A percentile compares a stretch with the other conserved stretches of the same genome.
These are phyloP conservation scores for Pomacea maculata DNA, from an alignment of 1,140 invertebrate genomes.

Conservation along the genomic window DNA sequence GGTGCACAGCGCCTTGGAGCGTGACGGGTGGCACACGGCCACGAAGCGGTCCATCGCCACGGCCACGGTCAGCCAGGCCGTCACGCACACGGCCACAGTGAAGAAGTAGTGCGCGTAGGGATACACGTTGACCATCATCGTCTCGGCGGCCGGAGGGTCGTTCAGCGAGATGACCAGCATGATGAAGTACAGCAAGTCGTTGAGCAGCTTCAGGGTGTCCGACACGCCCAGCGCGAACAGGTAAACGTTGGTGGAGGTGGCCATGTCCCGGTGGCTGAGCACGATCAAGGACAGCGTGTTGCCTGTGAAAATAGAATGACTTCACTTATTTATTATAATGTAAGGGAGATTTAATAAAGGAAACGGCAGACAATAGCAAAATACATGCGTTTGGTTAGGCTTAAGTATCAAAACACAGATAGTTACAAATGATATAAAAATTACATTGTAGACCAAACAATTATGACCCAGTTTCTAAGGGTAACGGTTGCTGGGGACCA, in stretches of 20 bases:
- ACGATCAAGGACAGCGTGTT: conserved; percentile 80
- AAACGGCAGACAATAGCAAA: background rate
- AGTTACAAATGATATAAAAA: background rate
- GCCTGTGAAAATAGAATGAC: conserved; percentile 46
- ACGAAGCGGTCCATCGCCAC: conserved; percentile 95
- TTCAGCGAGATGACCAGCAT: conserved; percentile 68
- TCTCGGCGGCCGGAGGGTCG: conserved; percentile 46
- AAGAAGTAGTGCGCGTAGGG: conserved; percentile 65
- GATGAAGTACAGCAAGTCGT: conserved; percentile 76
- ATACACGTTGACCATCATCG: conserved; percentile 55
- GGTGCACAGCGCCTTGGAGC: conserved; percentile 87
- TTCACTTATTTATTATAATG: background rate
- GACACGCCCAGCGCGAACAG: conserved; percentile 79
- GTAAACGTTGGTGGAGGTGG: conserved; percentile 80
- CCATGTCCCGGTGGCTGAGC: conserved; percentile 77
- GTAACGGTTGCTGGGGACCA: too few relatives aligned
- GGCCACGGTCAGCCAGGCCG: conserved; percentile 92
- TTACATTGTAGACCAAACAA: too few relatives aligned
- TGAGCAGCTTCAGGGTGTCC: conserved; percentile 78
- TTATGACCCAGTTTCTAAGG: too few relatives aligned
- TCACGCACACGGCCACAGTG: conserved; percentile 56
- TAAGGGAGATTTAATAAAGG: background rate
- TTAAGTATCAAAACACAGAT: background rate
- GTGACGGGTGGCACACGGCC: conserved; percentile 90
- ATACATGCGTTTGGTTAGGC: background rate